These are phyloP conservation scores for Podilymbus podiceps DNA, from an alignment of 2,113 vertebrate genomes.

Conservation along the genomic window DNA sequence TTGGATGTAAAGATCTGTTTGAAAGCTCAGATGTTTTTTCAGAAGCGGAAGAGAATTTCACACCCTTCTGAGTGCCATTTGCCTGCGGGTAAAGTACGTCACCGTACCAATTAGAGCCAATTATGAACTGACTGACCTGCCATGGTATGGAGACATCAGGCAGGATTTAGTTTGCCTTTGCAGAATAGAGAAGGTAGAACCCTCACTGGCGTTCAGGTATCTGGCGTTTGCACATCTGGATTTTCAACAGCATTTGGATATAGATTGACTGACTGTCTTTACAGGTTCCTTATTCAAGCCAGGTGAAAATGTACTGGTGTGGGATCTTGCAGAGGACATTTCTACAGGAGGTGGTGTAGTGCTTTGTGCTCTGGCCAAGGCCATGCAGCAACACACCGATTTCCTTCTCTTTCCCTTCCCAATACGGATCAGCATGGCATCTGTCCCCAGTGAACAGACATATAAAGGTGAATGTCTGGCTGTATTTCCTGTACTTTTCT, in stretches of 20 bases:
- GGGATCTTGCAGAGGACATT: not conserved
- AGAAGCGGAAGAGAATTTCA: not conserved
- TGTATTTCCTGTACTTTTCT: not conserved
- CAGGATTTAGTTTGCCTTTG: not conserved
- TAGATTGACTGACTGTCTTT: not conserved
- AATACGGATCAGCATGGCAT: not conserved
- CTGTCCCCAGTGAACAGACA: not conserved
- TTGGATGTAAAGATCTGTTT: not conserved
- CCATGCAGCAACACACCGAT: fast-evolving
- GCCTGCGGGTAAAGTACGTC: not conserved
- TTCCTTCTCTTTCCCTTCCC: not conserved
- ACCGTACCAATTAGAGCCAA: not conserved
- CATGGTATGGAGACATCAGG: not conserved
- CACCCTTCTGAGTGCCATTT: not conserved
- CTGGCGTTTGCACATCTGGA: not conserved
- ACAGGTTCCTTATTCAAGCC: not conserved
- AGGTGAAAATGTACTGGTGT: not conserved
- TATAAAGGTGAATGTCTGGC: not conserved
- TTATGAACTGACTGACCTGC: not conserved
- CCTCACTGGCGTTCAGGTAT: too few relatives aligned
- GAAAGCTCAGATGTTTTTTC: not conserved
- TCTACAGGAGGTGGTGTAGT: not conserved
- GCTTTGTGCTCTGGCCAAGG: not conserved
- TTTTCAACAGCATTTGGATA: not conserved
- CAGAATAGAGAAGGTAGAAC: not conserved